Conservation (phyloP, 1,140 invertebrate species). For the Drosophila dunni region DNA sequence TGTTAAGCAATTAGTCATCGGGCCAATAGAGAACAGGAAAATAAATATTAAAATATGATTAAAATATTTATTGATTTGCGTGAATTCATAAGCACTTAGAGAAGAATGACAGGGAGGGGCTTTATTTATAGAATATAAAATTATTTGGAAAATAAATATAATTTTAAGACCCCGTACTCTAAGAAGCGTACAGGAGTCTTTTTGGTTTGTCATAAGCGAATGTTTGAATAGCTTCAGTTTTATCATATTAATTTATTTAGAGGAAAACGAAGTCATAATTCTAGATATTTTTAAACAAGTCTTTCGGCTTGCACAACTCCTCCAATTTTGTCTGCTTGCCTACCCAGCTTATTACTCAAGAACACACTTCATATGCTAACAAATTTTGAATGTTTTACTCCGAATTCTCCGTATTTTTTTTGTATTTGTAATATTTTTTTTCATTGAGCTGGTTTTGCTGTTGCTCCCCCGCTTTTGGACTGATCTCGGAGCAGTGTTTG, state of each 20-base stretch:
- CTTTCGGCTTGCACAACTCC: background rate
- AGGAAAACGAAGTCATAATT: too few relatives aligned
- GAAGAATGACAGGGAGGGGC: too few relatives aligned
- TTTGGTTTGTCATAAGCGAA: too few relatives aligned
- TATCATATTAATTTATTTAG: too few relatives aligned
- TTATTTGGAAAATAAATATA: too few relatives aligned
- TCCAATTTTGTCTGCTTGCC: background rate
- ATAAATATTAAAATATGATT: background rate
- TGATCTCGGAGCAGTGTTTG: slow-evolving; percentile 1
- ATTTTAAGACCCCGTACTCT: too few relatives aligned
- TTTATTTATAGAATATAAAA: too few relatives aligned
- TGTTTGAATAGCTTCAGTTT: too few relatives aligned
- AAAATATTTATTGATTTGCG: background rate
- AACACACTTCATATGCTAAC: slow-evolving; percentile 28
- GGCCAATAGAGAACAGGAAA: background rate
- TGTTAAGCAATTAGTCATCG: slow-evolving; percentile 58
- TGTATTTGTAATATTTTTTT: background rate
- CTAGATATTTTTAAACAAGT: too few relatives aligned
- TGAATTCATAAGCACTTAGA: background rate
- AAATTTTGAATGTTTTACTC: slow-evolving; percentile 21
- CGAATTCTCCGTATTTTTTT: background rate
- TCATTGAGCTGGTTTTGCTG: background rate
- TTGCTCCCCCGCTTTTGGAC: background rate
- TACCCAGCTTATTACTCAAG: slow-evolving; percentile 9
- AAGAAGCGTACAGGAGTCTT: too few relatives aligned